These are phyloP conservation scores for Drosophila ogumai DNA, from an alignment of 1,140 invertebrate species.

Conservation along the genomic window DNA sequence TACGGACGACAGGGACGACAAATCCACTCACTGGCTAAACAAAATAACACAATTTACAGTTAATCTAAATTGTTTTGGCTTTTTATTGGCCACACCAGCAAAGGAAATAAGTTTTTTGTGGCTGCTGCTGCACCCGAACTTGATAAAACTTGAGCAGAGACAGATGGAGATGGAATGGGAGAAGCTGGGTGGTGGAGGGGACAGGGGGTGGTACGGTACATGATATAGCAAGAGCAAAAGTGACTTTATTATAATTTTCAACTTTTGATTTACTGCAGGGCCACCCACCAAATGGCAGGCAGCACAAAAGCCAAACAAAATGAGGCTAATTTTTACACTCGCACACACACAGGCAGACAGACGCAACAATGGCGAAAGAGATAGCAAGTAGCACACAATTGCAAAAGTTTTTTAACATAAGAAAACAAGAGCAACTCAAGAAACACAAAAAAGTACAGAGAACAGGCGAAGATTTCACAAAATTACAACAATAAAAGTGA, in stretches of 20 bases:
- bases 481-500: conserved; percentile 81
- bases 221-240: conserved; percentile 77
- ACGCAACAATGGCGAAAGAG: conserved; percentile 47
- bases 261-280: conserved; percentile 79
- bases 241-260: conserved; percentile 83
- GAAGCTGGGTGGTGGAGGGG: background rate
- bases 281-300: conserved; percentile 28
- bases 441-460: conserved; percentile 6
- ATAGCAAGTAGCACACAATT: conserved; percentile 75
- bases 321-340: conserved; percentile 78
- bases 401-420: conserved; percentile 72
- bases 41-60: conserved; percentile 84
- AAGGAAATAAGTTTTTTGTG: conserved; percentile 71
- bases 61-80: conserved; percentile 81
- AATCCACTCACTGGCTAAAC: conserved; percentile 67
- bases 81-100: conserved; percentile 73
- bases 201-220: conserved; percentile 2
- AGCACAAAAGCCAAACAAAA: conserved; percentile 73
- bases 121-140: conserved; percentile 75
- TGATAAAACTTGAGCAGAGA: conserved; percentile 72
- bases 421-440: conserved; percentile 50
- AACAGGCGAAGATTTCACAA: conserved; percentile 58
- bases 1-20: conserved; percentile 35
- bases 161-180: conserved; percentile 25
- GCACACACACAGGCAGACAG: conserved; percentile 22